These are phyloP conservation scores for Diploptera punctata DNA, from an alignment of 2,888 invertebrate species.

Conservation along the genomic window DNA sequence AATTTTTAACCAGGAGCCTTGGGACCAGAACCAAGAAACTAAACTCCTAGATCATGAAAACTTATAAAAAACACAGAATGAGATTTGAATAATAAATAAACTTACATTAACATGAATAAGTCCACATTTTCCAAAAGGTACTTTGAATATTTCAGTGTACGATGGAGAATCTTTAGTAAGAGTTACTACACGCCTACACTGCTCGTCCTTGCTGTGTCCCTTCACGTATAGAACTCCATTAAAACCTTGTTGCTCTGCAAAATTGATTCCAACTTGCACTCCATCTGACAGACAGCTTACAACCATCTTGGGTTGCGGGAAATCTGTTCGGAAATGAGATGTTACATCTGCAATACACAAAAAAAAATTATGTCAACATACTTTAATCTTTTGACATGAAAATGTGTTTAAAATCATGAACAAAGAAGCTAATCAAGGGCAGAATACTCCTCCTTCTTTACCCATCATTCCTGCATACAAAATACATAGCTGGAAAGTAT, in stretches of 20 bases:
- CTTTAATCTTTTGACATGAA: no score
- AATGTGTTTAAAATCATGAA: no score
- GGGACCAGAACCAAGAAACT: no score
- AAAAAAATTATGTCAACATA: no score
- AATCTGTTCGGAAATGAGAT: constrained; percentile 72
- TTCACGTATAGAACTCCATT: constrained; percentile 93
- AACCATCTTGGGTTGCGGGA: constrained; percentile 84
- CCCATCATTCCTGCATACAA: no score
- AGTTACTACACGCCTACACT: constrained; percentile 82
- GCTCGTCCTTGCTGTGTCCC: constrained; percentile 92
- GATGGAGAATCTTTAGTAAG: constrained; percentile 72
- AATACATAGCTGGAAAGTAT: no score
- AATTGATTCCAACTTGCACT: constrained; percentile 83
- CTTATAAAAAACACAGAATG: no score
- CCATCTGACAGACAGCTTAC: constrained; percentile 93
- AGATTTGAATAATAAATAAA: constrained; percentile 43
- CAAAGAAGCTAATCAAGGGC: no score
- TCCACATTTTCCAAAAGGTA: constrained; percentile 90
- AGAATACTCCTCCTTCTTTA: no score
- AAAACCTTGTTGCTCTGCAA: constrained; percentile 76
- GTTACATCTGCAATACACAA: constrained; percentile 56
- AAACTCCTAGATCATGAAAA: no score
- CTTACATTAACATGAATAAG: constrained; percentile 88
- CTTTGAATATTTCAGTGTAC: constrained; percentile 80
- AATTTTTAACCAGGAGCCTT: no score